These are phyloP conservation scores for Melanotaenia duboulayi DNA, from an alignment of 2,113 vertebrate species.

Conservation along the genomic window DNA sequence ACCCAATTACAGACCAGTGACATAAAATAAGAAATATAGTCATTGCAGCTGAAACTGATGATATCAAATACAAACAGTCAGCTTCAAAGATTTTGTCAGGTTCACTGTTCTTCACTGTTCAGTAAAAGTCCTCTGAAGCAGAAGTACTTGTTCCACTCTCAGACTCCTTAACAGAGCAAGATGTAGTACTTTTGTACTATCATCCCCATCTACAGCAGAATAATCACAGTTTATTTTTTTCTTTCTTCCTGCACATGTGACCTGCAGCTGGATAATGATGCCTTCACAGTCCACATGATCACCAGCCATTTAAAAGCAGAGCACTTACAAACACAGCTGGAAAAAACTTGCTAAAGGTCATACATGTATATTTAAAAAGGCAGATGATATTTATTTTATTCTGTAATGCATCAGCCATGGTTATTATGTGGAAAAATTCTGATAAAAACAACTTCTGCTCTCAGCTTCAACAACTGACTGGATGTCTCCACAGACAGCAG, in stretches of 20 bases:
- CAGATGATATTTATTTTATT: neutral
- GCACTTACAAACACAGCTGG: neutral
- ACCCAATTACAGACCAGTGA: neutral
- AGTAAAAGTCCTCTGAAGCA: constrained; percentile 14
- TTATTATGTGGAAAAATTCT: neutral
- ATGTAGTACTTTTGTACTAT: neutral
- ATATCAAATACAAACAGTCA: neutral
- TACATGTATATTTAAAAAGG: constrained; percentile 14
- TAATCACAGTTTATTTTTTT: constrained; percentile 11
- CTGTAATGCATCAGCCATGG: neutral
- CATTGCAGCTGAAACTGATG: neutral
- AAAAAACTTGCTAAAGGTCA: constrained; percentile 20
- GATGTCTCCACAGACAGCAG: neutral
- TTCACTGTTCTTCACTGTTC: neutral
- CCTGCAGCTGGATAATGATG: neutral
- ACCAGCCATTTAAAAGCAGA: constrained; percentile 29
- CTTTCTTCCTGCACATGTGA: constrained; percentile 16
- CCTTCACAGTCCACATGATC: constrained; percentile 2
- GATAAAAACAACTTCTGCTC: constrained; percentile 1
- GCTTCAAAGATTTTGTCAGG: constrained; percentile 1
- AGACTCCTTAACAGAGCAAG: neutral
- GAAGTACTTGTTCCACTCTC: neutral
- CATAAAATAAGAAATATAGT: neutral
- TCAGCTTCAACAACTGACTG: constrained; percentile 75
- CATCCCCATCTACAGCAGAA: constrained; percentile 4